A percentile compares a stretch with the other conserved stretches of the same genome.
phyloP scores from a whole-genome alignment of 2,797 vertebrate genomes.

The Anguilla megastoma region DNA sequence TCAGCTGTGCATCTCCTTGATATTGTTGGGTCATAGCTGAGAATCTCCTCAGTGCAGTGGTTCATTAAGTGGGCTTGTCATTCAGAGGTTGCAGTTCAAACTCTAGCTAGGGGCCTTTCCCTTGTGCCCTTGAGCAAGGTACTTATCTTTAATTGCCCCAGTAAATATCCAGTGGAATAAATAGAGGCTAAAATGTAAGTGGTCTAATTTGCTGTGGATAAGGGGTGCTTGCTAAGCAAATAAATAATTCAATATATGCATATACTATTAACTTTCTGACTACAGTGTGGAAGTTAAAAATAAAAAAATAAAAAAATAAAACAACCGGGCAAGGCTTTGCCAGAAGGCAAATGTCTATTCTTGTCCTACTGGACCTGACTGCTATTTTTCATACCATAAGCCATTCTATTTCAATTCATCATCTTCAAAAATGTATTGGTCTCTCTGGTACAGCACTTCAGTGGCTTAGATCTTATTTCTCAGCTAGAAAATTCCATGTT shows the following conservation, averaged over 20 bases:
- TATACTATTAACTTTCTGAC: neutral
- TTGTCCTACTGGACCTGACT: too few species aligned
- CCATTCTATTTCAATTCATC: too few species aligned
- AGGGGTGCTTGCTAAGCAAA: neutral
- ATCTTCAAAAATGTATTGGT: too few species aligned
- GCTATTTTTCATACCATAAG: too few species aligned
- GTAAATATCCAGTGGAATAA: slow-evolving; percentile 4
- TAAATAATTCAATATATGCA: neutral
- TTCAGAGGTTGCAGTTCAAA: neutral
- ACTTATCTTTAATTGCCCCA: slow-evolving; percentile 3
- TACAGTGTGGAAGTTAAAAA: too few species aligned
- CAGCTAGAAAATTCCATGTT: too few species aligned
- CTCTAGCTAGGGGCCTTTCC: neutral
- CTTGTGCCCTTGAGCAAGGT: neutral
- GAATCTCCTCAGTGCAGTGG: neutral
- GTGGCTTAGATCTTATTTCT: too few species aligned
- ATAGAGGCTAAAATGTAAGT: neutral
- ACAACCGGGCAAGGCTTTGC: too few species aligned
- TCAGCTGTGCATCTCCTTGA: neutral
- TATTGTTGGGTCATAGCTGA: neutral
- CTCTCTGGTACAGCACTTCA: too few species aligned
- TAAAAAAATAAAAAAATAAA: too few species aligned
- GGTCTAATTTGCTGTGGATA: slow-evolving; percentile 3
- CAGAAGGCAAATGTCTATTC: too few species aligned
- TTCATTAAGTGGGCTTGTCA: neutral